phyloP scores from a whole-genome alignment of 2,113 vertebrate species.

The Dinomys branickii region DNA sequence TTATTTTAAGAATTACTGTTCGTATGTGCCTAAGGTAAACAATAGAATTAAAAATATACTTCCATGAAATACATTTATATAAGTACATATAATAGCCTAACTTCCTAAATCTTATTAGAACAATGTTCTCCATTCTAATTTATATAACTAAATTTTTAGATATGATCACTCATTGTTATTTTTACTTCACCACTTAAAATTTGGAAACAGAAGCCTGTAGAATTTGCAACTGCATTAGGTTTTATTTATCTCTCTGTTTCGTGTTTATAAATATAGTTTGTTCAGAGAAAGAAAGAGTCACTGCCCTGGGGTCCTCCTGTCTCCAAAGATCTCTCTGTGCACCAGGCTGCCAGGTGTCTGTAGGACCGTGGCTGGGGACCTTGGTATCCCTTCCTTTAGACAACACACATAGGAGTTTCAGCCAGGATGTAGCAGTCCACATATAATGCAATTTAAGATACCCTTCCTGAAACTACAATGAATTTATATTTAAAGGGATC shows the following conservation, averaged over 20 bases:
- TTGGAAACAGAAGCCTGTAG: neutral
- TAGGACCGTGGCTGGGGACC: neutral
- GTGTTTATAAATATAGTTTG: neutral
- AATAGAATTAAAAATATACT: neutral
- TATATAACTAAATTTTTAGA: slow-evolving; percentile 17
- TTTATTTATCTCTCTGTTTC: neutral
- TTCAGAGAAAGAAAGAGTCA: neutral
- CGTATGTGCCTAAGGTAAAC: neutral
- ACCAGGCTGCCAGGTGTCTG: neutral
- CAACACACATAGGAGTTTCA: neutral
- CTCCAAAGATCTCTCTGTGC: neutral
- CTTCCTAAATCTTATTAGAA: neutral
- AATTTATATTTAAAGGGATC: slow-evolving; percentile 10
- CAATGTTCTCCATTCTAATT: neutral
- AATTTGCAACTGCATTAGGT: neutral
- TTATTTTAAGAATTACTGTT: slow-evolving; percentile 25
- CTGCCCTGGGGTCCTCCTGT: neutral
- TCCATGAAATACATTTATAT: neutral
- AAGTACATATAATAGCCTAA: neutral
- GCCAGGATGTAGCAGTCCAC: neutral
- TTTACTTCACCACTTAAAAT: neutral
- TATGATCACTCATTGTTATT: neutral
- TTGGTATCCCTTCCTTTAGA: neutral
- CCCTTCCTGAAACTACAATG: neutral
- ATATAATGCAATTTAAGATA: neutral